Conservation (phyloP, 2,113 vertebrate species). For the Boulengeromyrus knoepffleri region DNA sequence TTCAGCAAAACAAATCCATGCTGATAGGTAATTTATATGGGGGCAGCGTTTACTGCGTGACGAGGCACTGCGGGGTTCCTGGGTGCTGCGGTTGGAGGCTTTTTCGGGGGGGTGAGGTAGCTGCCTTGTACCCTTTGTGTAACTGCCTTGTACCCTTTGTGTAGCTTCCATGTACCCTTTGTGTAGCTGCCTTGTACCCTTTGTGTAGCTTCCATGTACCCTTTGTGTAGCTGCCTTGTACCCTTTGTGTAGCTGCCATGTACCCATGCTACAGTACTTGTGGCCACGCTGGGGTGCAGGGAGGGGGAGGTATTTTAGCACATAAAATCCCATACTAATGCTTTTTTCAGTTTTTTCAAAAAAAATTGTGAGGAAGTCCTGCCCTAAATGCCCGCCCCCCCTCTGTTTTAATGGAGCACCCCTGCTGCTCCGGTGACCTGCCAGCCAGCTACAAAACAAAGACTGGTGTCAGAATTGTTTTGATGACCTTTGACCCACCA, state of each 20-base stretch:
- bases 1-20: background rate
- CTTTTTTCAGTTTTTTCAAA: background rate
- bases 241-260: background rate
- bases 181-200: too few species aligned
- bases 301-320: background rate
- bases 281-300: background rate
- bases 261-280: background rate
- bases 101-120: background rate
- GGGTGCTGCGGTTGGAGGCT: background rate
- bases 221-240: too few species aligned
- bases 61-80: background rate
- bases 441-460: background rate
- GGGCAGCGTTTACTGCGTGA: background rate
- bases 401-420: background rate
- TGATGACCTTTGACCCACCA: conserved; percentile 24
- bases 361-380: background rate
- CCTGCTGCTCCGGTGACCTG: background rate
- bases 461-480: conserved; percentile 43
- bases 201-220: too few species aligned
- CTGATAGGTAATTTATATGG: background rate
- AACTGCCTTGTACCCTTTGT: background rate
- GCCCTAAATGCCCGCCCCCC: background rate
- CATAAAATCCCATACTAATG: background rate
- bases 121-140: too few species aligned
- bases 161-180: background rate